A percentile compares a stretch with the other conserved stretches of the same genome.
Evolutionary conservation across 2,797 vertebrate species (phyloP).

Genomic region (Amphiprion clarkii): DNA sequence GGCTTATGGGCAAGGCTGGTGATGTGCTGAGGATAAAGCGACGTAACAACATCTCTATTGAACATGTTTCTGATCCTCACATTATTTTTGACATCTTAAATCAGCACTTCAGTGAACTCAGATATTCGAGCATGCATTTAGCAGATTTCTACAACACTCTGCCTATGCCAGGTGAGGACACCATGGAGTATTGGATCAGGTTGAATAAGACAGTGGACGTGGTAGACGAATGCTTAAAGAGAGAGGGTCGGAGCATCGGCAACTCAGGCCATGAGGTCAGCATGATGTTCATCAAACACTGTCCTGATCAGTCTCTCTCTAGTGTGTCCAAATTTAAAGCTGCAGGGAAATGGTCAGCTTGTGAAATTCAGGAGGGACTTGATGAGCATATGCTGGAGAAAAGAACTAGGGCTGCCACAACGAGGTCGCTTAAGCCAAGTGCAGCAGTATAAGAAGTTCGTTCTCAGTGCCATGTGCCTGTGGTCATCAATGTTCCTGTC

Average conservation of each 20-base stretch:
- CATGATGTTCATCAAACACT: constrained; percentile 66
- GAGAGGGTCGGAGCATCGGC: constrained; percentile 36
- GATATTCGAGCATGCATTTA: constrained; percentile 12
- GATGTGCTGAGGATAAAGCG: constrained; percentile 47
- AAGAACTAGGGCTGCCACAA: neutral
- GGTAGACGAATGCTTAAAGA: constrained; percentile 41
- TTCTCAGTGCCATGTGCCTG: neutral
- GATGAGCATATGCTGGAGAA: constrained; percentile 30
- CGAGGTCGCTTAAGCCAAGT: neutral
- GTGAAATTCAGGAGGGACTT: constrained; percentile 49
- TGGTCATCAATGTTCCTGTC: neutral
- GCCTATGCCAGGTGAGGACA: constrained; percentile 24
- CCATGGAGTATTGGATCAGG: constrained; percentile 52
- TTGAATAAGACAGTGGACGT: constrained; percentile 59
- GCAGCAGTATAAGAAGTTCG: neutral
- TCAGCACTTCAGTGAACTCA: constrained; percentile 12
- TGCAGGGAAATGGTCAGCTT: constrained; percentile 38
- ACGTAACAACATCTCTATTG: constrained; percentile 27
- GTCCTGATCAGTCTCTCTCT: constrained; percentile 39
- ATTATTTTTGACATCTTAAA: constrained; percentile 31
- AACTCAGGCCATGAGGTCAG: constrained; percentile 51
- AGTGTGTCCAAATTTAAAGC: constrained; percentile 47
- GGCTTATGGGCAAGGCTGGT: constrained; percentile 44
- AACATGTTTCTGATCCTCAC: constrained; percentile 1
- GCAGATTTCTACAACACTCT: constrained; percentile 29